Evolutionary conservation across 2,888 invertebrate species (phyloP).

Genomic region (Diarsia dahlii): DNA sequence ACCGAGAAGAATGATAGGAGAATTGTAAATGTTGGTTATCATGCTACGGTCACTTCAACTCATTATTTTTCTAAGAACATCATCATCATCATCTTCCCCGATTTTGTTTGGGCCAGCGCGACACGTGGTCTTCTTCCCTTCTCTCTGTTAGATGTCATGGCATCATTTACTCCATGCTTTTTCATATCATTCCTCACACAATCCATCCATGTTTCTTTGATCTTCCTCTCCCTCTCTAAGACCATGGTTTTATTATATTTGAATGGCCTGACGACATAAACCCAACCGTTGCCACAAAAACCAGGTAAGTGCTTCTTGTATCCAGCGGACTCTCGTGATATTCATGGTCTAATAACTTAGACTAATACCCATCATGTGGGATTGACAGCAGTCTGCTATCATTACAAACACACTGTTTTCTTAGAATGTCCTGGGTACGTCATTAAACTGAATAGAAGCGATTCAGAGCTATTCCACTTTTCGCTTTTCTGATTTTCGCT

Average conservation of each 20-base stretch:
- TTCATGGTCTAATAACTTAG: background rate
- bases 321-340: background rate
- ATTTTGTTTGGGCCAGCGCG: too few species aligned
- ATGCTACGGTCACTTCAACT: background rate
- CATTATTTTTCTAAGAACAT: background rate
- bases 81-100: too few species aligned
- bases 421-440: background rate
- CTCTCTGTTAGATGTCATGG: too few species aligned
- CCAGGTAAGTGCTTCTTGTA: background rate
- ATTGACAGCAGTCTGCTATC: background rate
- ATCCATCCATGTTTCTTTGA: too few species aligned
- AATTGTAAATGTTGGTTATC: background rate
- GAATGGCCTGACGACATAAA: background rate
- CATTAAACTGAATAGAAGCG: background rate
- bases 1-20: background rate
- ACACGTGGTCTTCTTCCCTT: too few species aligned
- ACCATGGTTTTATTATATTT: background rate
- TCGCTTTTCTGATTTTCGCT: background rate
- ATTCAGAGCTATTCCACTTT: background rate
- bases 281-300: background rate
- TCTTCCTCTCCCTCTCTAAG: too few species aligned
- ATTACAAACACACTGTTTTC: background rate
- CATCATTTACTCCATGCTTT: too few species aligned
- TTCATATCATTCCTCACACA: too few species aligned
- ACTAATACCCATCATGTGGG: background rate